Base-by-base conservation (phyloP, 1,140 invertebrate species). In the Hesperophylax magnus region DNA sequence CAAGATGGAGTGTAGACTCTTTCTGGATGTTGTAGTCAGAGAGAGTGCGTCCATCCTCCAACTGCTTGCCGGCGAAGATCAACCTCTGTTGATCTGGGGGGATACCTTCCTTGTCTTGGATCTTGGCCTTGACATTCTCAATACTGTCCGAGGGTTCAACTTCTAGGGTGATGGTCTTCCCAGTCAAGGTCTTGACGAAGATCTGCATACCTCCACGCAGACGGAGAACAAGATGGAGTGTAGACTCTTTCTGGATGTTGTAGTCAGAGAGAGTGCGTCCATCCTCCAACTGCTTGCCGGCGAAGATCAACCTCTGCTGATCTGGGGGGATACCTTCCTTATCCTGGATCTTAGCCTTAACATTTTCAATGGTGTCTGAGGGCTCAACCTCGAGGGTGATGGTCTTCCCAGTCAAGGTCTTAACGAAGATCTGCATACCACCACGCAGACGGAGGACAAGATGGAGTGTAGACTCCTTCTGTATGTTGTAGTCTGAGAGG, bases 11-110 rank as follows among this genome's bases (percentile, higher is more conserved):
- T 0, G 95, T 94, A 0, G 93, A 94, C 78, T 94, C 93, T 72
- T 95, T 95, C 83, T 96, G 94, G 81, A 97, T 95, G 81, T 95
- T 95, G 85, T 95, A 95, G 82, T 96, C 95, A 0, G 93, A 94
- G 0, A 96, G 85, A 0, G 94, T 96, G 15, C 94, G 91, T 0
- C 94, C 95, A 91, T 96, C 95, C 87, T 96, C 95, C 3, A 96
- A 86, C 85, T 96, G 94, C 85, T 96, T 96, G 8, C 95, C 95
- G 82, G 91, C 94, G 85, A 95, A 95, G 87, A 79, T 99, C 65
- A 93, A 85, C 81, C 92, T 86, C 86, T 93, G 92, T 84, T 93
- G 92, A 85, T 93, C 92, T 86, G 92, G 92, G 63, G 92, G 92
- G 83, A 91, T 92, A 63, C 93, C 92, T 88, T 94, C 93, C 85